Evolutionary conservation across 2,888 invertebrate species (phyloP).

Genomic region (Drosophila colorata): DNA sequence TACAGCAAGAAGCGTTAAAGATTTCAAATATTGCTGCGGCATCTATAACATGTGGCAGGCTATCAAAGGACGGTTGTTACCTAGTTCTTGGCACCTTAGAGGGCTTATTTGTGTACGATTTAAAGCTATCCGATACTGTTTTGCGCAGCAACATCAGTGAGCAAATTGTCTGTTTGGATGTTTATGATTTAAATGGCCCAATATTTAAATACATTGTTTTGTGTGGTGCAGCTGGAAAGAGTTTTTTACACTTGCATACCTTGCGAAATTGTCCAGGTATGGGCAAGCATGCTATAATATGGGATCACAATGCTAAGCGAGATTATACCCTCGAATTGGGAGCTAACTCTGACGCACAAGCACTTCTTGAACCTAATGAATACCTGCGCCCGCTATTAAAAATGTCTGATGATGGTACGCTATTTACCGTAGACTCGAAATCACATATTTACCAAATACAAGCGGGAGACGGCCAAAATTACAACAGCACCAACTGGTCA

Average conservation of each 20-base stretch:
- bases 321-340: slow-evolving; percentile 1
- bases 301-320: slow-evolving; percentile 73
- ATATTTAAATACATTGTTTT: slow-evolving; percentile 82
- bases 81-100: slow-evolving; percentile 83
- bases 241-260: slow-evolving; percentile 80
- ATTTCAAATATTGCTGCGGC: slow-evolving; percentile 27
- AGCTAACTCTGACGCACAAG: neutral
- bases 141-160: slow-evolving; percentile 83
- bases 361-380: slow-evolving; percentile 77
- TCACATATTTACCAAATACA: slow-evolving; percentile 80
- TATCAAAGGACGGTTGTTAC: slow-evolving; percentile 77
- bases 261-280: slow-evolving; percentile 55
- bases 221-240: slow-evolving; percentile 77
- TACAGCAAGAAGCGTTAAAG: slow-evolving; percentile 48
- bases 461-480: slow-evolving; percentile 19
- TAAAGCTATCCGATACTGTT: slow-evolving; percentile 59
- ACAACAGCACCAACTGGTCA: slow-evolving; percentile 64
- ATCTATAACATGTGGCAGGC: slow-evolving; percentile 78
- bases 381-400: slow-evolving; percentile 65
- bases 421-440: slow-evolving; percentile 82
- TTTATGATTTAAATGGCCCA: slow-evolving; percentile 75
- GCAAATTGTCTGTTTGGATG: slow-evolving; percentile 82
- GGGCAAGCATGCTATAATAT: slow-evolving; percentile 58
- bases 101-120: slow-evolving; percentile 82
- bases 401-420: slow-evolving; percentile 52